These are phyloP conservation scores for Ypsolopha scabrella DNA, from an alignment of 2,888 invertebrate species.

Conservation along the genomic window DNA sequence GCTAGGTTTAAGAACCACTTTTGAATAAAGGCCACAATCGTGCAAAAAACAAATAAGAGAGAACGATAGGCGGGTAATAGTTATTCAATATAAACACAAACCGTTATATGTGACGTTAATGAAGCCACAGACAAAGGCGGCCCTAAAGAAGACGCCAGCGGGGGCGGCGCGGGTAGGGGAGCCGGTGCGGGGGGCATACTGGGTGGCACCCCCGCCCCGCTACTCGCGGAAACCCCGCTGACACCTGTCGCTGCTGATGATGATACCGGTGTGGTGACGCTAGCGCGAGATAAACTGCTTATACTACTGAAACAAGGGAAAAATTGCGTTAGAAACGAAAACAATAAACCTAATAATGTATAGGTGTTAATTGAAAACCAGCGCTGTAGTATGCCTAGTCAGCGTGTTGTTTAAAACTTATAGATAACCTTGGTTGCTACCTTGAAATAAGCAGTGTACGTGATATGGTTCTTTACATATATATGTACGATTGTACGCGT, in stretches of 20 bases:
- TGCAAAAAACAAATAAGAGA: too few species aligned
- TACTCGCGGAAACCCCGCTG: slow-evolving; percentile 14
- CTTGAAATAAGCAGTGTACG: too few species aligned
- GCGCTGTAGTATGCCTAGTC: too few species aligned
- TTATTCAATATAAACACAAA: background rate
- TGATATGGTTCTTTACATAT: too few species aligned
- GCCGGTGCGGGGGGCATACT: background rate
- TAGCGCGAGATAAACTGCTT: slow-evolving; percentile 83
- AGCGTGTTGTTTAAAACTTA: too few species aligned
- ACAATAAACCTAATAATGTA: background rate
- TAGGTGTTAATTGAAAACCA: too few species aligned
- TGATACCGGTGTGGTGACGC: slow-evolving; percentile 70
- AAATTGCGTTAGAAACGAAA: background rate
- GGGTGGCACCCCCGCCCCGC: slow-evolving; percentile 20
- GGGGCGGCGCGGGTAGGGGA: slow-evolving; percentile 11
- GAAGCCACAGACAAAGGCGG: slow-evolving; percentile 25
- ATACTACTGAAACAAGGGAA: slow-evolving; percentile 72
- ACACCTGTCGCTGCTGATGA: slow-evolving; percentile 22
- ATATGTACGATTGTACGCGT: too few species aligned
- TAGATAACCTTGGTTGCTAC: too few species aligned
- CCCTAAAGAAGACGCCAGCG: slow-evolving; percentile 40
- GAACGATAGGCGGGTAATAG: too few species aligned
- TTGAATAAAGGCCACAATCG: too few species aligned
- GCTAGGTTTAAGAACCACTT: too few species aligned
- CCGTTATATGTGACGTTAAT: slow-evolving; percentile 13